Evolutionary conservation across 1,140 invertebrate species (phyloP).

Genomic region (Lutraria rhynchaena): DNA sequence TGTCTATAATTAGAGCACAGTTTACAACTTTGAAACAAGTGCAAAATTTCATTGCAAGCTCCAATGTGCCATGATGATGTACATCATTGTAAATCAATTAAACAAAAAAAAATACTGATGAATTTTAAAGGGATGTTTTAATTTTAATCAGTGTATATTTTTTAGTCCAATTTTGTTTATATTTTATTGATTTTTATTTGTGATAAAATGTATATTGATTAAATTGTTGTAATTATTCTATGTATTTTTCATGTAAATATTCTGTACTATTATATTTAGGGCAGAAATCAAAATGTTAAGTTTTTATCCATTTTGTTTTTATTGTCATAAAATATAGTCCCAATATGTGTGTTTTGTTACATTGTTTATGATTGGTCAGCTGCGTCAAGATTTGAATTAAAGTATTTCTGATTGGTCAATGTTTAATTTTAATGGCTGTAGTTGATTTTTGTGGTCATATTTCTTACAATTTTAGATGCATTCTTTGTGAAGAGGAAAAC

Average conservation of each 20-base stretch:
- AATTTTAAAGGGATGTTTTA: too few species aligned
- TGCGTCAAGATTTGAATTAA: too few species aligned
- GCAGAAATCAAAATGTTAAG: slow-evolving; percentile 48
- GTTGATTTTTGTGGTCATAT: background rate
- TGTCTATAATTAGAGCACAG: too few species aligned
- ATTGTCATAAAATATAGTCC: background rate
- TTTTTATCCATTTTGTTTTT: slow-evolving; percentile 13
- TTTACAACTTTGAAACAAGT: too few species aligned
- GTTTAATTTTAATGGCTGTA: background rate
- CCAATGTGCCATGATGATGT: too few species aligned
- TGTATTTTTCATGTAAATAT: slow-evolving; percentile 8
- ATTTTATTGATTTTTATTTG: slow-evolving; percentile 27
- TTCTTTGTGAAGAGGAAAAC: too few species aligned
- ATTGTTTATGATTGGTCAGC: background rate
- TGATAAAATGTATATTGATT: slow-evolving; percentile 23
- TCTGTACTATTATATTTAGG: slow-evolving; percentile 34
- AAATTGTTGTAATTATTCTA: slow-evolving; percentile 17
- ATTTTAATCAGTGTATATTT: too few species aligned
- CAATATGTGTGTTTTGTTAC: slow-evolving; percentile 12
- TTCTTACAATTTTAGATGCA: background rate
- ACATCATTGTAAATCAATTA: too few species aligned
- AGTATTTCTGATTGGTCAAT: background rate
- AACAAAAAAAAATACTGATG: too few species aligned
- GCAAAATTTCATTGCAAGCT: too few species aligned
- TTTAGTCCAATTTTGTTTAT: slow-evolving; percentile 7